These are phyloP conservation scores for Caenorhabditis uteleia DNA, from an alignment of 2,888 invertebrate genomes.

Conservation along the genomic window DNA sequence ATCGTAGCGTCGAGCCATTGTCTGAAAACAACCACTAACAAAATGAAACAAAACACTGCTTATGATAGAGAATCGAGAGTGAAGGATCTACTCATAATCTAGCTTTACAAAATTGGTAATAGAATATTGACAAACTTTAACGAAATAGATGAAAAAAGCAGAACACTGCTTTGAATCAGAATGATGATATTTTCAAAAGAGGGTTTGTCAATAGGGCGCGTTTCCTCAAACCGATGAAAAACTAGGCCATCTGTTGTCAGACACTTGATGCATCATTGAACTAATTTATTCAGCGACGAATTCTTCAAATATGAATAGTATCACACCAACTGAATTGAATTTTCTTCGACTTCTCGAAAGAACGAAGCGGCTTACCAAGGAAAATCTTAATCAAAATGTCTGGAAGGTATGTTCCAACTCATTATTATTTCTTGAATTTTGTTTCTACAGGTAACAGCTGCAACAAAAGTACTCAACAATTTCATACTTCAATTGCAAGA, in stretches of 20 bases:
- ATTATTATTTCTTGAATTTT: not conserved
- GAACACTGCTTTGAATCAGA: conserved; percentile 7
- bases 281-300: no score
- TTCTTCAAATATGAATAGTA: conserved; percentile 8
- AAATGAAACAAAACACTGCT: not conserved
- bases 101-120: not conserved
- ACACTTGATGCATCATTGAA: no score
- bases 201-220: conserved; percentile 8
- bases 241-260: no score
- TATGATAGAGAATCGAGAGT: not conserved
- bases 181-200: conserved; percentile 36
- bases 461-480: conserved; percentile 35
- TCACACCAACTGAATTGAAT: conserved; percentile 44
- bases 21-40: conserved; percentile 4
- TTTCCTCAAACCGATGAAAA: no score
- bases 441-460: conserved; percentile 23
- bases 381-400: conserved; percentile 39
- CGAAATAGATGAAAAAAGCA: not conserved
- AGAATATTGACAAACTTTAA: not conserved
- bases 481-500: conserved; percentile 34
- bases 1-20: conserved; percentile 93
- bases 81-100: not conserved
- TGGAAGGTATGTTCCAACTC: conserved; percentile 16
- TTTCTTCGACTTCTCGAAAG: conserved; percentile 59
- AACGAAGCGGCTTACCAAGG: conserved; percentile 52